Percentiles rank a stretch among this genome's conserved stretches.
Evolutionary conservation across 2,888 invertebrate genomes (phyloP).

Genomic region (Drosophila nigritarsus): DNA sequence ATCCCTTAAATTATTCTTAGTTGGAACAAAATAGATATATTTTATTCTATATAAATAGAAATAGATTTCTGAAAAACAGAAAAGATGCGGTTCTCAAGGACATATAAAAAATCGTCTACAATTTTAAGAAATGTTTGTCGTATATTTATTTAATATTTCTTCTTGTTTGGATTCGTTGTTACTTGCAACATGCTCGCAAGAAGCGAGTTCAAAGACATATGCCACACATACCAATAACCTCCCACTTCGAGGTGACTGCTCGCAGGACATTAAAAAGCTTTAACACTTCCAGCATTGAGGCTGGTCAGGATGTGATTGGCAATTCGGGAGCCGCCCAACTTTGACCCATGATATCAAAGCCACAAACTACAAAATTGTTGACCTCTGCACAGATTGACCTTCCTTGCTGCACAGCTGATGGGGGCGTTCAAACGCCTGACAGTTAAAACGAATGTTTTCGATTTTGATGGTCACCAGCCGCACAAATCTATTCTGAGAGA

Average conservation of each 20-base stretch:
- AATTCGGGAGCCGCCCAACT: conserved; percentile 54
- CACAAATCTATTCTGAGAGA: conserved; percentile 29
- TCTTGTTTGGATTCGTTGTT: not conserved
- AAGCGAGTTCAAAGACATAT: conserved; percentile 25
- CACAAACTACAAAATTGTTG: conserved; percentile 21
- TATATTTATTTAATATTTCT: not conserved
- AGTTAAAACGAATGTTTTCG: conserved; percentile 28
- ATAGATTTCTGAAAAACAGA: not conserved
- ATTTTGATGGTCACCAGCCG: conserved; percentile 34
- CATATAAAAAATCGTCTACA: not conserved
- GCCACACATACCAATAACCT: conserved; percentile 18
- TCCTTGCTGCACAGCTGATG: conserved; percentile 19
- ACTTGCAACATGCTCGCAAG: not conserved
- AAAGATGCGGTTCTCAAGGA: not conserved
- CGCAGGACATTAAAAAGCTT: conserved; percentile 10
- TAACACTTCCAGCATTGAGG: conserved; percentile 34
- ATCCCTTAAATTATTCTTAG: too few relatives aligned
- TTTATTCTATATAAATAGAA: not conserved
- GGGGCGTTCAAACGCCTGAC: conserved; percentile 22
- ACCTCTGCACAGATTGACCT: conserved; percentile 50
- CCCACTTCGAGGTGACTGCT: conserved; percentile 30
- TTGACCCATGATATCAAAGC: conserved; percentile 45
- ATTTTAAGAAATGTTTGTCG: not conserved
- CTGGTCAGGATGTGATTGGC: conserved; percentile 49
- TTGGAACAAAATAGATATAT: not conserved